These are phyloP conservation scores for Pachyuromys duprasi DNA, from an alignment of 2,797 vertebrate species.

Conservation along the genomic window DNA sequence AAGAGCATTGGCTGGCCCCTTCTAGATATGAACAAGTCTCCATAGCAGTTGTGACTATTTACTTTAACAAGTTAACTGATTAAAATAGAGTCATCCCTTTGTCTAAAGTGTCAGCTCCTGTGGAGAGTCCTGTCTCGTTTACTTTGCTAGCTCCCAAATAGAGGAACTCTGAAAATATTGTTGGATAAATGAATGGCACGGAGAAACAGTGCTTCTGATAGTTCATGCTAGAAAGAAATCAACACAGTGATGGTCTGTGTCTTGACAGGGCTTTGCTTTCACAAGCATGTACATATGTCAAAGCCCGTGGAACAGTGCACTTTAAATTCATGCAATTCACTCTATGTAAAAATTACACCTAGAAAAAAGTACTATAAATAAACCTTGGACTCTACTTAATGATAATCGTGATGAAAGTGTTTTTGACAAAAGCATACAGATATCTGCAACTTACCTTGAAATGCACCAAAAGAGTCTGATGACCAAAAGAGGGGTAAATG, in stretches of 20 bases:
- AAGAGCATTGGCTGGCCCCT: background rate
- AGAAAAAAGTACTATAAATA: constrained; percentile 34
- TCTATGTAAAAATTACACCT: constrained; percentile 55
- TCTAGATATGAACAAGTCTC: constrained; percentile 1
- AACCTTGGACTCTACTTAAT: constrained; percentile 57
- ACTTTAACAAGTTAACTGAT: constrained; percentile 39
- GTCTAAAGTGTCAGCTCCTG: constrained; percentile 12
- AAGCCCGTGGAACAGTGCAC: background rate
- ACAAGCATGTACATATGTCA: constrained; percentile 32
- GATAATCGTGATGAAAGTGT: background rate
- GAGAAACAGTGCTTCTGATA: constrained; percentile 11
- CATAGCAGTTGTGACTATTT: background rate
- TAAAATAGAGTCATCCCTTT: constrained; percentile 35
- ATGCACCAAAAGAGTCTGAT: background rate
- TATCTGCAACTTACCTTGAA: constrained; percentile 43
- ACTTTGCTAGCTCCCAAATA: background rate
- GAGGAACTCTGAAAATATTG: background rate
- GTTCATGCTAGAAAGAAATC: constrained; percentile 15
- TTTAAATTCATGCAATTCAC: constrained; percentile 62
- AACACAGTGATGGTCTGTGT: background rate
- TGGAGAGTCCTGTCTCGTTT: background rate
- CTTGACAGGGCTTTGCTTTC: constrained; percentile 33
- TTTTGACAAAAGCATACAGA: constrained; percentile 18
- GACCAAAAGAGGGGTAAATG: background rate
- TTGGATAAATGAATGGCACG: constrained; percentile 34